A percentile compares a stretch with the other conserved stretches of the same genome.
Conservation (phyloP, 1,140 invertebrate species). For the Augochlora pura region DNA sequence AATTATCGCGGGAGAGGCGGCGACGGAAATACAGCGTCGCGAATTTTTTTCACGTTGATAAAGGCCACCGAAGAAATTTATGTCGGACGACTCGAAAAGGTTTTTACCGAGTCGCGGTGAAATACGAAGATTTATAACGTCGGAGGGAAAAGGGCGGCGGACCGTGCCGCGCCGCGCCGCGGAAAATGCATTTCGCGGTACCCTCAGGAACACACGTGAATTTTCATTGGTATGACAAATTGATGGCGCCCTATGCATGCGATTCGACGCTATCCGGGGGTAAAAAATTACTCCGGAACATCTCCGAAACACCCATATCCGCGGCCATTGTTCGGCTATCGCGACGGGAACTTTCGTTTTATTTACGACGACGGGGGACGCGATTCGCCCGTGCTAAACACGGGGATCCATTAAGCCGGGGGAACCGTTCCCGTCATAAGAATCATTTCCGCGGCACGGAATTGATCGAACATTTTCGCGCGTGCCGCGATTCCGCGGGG, state of each 20-base stretch:
- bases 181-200: background rate
- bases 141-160: background rate
- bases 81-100: background rate
- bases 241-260: background rate
- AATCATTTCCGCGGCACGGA: background rate
- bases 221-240: conserved; percentile 12
- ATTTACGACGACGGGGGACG: background rate
- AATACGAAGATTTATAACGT: conserved; percentile 8
- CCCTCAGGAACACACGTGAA: conserved; percentile 8
- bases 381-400: background rate
- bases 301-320: background rate
- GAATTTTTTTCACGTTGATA: background rate
- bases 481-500: background rate
- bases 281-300: conserved; percentile 1
- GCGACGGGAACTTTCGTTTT: background rate
- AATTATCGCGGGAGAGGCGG: no score
- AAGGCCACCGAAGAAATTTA: background rate
- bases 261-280: background rate
- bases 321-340: background rate
- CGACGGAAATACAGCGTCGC: background rate
- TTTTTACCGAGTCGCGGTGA: background rate
- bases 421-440: background rate
- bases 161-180: no score
- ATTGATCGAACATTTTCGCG: background rate
- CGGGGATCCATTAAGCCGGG: background rate